phyloP scores from a whole-genome alignment of 1,140 invertebrate species.

The Calliopsis andreniformis region DNA sequence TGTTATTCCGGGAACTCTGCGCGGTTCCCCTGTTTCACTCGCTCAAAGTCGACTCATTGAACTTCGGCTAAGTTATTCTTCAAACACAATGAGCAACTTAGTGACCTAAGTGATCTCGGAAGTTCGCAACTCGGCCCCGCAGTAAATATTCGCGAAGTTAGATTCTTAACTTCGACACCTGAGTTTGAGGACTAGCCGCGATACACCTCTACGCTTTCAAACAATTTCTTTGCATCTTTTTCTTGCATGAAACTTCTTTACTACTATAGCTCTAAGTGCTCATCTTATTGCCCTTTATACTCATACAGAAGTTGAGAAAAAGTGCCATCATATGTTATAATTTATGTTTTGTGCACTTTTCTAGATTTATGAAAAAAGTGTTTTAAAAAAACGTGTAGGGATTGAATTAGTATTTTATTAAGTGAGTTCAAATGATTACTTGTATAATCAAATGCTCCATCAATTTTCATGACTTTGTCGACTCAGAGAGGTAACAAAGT shows the following conservation, averaged over 20 bases:
- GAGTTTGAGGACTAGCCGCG: constrained; percentile 15
- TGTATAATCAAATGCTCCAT: neutral
- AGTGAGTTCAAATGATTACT: neutral
- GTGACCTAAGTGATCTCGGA: constrained; percentile 50
- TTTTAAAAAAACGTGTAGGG: too few relatives aligned
- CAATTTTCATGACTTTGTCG: neutral
- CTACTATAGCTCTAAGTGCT: too few relatives aligned
- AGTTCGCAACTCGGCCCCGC: constrained; percentile 42
- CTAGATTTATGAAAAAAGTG: too few relatives aligned
- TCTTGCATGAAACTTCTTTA: neutral
- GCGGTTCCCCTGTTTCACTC: constrained; percentile 7
- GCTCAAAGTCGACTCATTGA: constrained; percentile 43
- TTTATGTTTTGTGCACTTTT: too few relatives aligned
- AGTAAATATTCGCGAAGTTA: constrained; percentile 44
- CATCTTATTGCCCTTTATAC: neutral
- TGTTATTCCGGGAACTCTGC: neutral
- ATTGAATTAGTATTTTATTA: too few relatives aligned
- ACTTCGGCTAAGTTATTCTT: constrained; percentile 47
- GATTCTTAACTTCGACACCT: constrained; percentile 40
- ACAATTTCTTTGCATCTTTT: constrained; percentile 2
- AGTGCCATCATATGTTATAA: too few relatives aligned
- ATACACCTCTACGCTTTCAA: neutral
- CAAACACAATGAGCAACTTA: constrained; percentile 52
- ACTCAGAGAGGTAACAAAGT: constrained; percentile 61
- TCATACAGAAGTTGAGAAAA: too few relatives aligned